These are phyloP conservation scores for Sphaeridia pumilis DNA, from an alignment of 2,888 invertebrate species.

Conservation along the genomic window DNA sequence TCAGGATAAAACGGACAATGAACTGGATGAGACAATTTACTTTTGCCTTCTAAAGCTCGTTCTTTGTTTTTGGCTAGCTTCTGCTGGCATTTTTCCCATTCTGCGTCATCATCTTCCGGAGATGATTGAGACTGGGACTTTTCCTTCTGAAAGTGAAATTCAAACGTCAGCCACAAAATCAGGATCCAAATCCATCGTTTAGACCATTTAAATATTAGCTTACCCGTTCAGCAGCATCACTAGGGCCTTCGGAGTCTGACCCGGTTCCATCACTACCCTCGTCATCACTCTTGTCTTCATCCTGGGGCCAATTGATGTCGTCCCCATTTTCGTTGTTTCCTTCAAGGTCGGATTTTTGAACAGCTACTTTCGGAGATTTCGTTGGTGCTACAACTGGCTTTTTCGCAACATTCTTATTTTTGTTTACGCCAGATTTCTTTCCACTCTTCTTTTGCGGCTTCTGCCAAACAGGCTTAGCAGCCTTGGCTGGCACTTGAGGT, in stretches of 20 bases:
- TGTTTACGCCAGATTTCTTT: slow-evolving; percentile 33
- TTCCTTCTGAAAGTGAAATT: slow-evolving; percentile 26
- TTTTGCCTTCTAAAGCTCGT: slow-evolving; percentile 77
- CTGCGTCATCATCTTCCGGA: slow-evolving; percentile 57
- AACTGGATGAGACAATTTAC: slow-evolving; percentile 88
- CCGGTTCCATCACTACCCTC: slow-evolving; percentile 35
- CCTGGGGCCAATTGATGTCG: slow-evolving; percentile 47
- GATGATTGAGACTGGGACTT: slow-evolving; percentile 20
- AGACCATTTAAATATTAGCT: too few species aligned
- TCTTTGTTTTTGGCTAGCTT: slow-evolving; percentile 69
- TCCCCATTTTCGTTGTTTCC: slow-evolving; percentile 13
- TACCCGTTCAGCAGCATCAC: slow-evolving; percentile 37
- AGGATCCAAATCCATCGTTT: too few species aligned
- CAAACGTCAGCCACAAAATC: too few species aligned
- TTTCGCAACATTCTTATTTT: slow-evolving; percentile 29
- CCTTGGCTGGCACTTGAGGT: slow-evolving; percentile 42
- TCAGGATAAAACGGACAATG: slow-evolving; percentile 94
- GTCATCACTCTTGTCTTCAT: slow-evolving; percentile 46
- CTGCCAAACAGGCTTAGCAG: slow-evolving; percentile 74
- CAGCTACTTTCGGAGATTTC: slow-evolving; percentile 34
- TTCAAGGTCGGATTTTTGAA: slow-evolving; percentile 34
- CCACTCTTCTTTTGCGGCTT: slow-evolving; percentile 53
- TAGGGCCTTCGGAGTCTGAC: slow-evolving; percentile 37
- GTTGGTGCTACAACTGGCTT: slow-evolving; percentile 36
- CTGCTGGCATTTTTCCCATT: slow-evolving; percentile 88